Base-by-base conservation (phyloP, 30 jellyfish, hydroid and myxozoan species). In the Pelagia noctiluca region DNA sequence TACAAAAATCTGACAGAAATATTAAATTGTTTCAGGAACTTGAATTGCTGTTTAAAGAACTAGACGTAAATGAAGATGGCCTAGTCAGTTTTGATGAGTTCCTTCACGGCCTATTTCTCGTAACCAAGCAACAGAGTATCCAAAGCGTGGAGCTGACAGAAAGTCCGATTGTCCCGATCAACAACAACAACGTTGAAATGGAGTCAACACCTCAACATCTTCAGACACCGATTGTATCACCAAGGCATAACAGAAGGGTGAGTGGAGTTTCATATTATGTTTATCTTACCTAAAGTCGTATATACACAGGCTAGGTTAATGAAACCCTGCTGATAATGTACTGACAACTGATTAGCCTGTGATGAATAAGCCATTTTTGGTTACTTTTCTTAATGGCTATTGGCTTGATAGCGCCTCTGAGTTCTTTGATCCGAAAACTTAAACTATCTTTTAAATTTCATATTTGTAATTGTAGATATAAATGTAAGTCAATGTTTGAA, bases 21-120 rank as follows among this genome's bases (percentile, higher is more conserved):
- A n/a, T n/a, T n/a, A n/a, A n/a, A n/a, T 35, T 2, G 10, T 30
- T 52, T 1, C 10, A 93, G 86, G 98, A 93, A 57, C 76, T 93
- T 2, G 98, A 93, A 65, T 53, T 86, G 18, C 88, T 92, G n/a
- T 92, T 92, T 50, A 71, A 89, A 72, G 98, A 92, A 57, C 83
- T 92, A 12, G 98, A 92, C 54, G 86, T 54, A 25, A 82, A 92
- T 67, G 85, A 84, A 5, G 98, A 92, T 85, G 98, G 98, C 36
- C 64, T 82, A 46, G 95, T 92, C 12, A 92, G 98, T 70, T 86
- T 92, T 75, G 91, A 86, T 69, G 98, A 92, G 61, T 92, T 92
- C 71, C 85, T 85, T 4, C 78, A 85, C 75, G 98, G 98, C 35
- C 68, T 92, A 25, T 85, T 92, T 63, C 49, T 75, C 80, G 89